phyloP scores from a whole-genome alignment of 2,797 vertebrate species.

The Pteropus rufus region DNA sequence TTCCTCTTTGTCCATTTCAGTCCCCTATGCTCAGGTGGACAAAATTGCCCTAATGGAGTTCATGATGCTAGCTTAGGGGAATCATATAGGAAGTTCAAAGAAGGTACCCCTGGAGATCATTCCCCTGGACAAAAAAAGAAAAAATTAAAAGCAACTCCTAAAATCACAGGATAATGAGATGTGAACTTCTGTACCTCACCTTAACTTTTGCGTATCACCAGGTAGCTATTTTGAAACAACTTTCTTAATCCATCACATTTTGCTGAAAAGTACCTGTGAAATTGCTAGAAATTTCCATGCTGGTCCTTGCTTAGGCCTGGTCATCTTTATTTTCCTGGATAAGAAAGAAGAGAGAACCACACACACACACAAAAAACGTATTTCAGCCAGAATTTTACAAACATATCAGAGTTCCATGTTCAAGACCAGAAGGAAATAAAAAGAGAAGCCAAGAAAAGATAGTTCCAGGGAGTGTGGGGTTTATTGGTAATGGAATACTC shows the following conservation, averaged over 20 bases:
- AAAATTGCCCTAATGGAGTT: background rate
- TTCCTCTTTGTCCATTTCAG: background rate
- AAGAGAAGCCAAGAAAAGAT: constrained; percentile 13
- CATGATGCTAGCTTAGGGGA: background rate
- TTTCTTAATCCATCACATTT: background rate
- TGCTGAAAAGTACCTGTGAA: background rate
- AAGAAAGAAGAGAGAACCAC: background rate
- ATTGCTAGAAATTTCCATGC: background rate
- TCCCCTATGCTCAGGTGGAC: background rate
- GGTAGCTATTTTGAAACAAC: constrained; percentile 22
- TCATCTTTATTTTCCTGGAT: constrained; percentile 10
- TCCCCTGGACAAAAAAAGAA: background rate
- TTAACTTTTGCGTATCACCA: background rate
- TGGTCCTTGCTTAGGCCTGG: background rate
- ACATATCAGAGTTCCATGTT: background rate
- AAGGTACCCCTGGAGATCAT: constrained; percentile 7
- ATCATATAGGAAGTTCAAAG: constrained; percentile 6
- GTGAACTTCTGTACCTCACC: background rate
- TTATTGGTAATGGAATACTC: background rate
- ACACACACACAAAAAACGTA: background rate
- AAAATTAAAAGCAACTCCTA: background rate
- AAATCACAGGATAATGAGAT: background rate
- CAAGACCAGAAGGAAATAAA: background rate
- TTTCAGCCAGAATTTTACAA: background rate
- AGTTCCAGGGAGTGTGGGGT: background rate